Percentiles rank a stretch among this genome's conserved stretches.
phyloP scores from a whole-genome alignment of 2,888 invertebrate genomes.

The Hedya salicella region DNA sequence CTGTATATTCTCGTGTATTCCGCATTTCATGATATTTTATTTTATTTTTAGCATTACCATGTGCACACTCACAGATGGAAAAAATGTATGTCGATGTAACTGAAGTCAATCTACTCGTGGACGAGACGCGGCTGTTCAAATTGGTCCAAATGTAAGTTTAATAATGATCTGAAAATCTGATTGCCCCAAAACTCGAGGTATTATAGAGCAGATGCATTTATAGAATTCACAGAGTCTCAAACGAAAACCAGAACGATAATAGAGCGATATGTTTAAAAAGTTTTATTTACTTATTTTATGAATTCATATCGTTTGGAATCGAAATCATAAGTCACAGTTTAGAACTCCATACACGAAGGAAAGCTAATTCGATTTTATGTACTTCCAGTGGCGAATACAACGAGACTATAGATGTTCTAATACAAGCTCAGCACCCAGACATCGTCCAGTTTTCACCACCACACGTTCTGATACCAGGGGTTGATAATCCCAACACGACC shows the following conservation, averaged over 20 bases:
- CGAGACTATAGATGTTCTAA: constrained; percentile 75
- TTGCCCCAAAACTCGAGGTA: no score
- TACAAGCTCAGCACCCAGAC: constrained; percentile 87
- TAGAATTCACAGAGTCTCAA: no score
- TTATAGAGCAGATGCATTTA: no score
- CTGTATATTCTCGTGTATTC: constrained; percentile 14
- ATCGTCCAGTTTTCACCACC: constrained; percentile 85
- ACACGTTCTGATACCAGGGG: constrained; percentile 70
- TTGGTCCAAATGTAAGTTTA: constrained; percentile 85
- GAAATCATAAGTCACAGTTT: background rate
- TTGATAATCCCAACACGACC: constrained; percentile 60
- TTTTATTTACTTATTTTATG: no score
- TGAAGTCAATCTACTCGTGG: constrained; percentile 85
- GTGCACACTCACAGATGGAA: constrained; percentile 70
- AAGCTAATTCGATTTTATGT: background rate
- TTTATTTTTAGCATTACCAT: constrained; percentile 70
- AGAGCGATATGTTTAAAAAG: no score
- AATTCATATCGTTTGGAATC: no score
- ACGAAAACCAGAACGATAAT: no score
- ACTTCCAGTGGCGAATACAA: constrained; percentile 76
- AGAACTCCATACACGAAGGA: no score
- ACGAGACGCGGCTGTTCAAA: constrained; percentile 81
- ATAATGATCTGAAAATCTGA: background rate
- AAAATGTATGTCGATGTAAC: constrained; percentile 82
- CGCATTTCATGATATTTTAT: background rate